Conservation (phyloP, 1,140 invertebrate species). For the Anastrepha ludens region DNA sequence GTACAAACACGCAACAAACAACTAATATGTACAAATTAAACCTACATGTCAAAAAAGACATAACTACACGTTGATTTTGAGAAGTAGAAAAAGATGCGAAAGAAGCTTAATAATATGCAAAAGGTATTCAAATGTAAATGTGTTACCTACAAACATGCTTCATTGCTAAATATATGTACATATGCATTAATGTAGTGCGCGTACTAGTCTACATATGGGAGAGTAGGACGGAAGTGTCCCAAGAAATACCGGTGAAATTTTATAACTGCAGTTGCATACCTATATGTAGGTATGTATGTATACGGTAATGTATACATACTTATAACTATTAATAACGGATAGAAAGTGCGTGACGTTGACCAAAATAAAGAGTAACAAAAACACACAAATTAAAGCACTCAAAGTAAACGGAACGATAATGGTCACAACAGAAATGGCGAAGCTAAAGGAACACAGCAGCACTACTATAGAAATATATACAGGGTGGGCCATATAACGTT, state of each 20-base stretch:
- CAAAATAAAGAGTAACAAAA: slow-evolving; percentile 57
- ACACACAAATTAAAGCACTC: slow-evolving; percentile 41
- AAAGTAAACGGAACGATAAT: neutral
- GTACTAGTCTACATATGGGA: neutral
- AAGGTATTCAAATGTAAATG: neutral
- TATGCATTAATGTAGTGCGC: neutral
- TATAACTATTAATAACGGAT: slow-evolving; percentile 59
- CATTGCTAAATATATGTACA: neutral
- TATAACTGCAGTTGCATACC: slow-evolving; percentile 56
- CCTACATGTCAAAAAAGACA: neutral
- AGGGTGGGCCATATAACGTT: too few species aligned
- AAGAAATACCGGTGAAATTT: slow-evolving; percentile 62
- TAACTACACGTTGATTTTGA: neutral
- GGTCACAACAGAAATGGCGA: neutral
- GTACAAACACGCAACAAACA: neutral
- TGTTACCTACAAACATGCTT: neutral
- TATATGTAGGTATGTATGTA: neutral
- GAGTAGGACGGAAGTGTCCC: slow-evolving; percentile 56
- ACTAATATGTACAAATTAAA: neutral
- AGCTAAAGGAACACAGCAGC: too few species aligned
- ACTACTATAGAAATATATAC: too few species aligned
- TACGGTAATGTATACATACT: neutral
- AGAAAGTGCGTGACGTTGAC: slow-evolving; percentile 63
- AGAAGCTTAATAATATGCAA: neutral
- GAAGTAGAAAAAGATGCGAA: neutral